Percentiles rank a stretch among this genome's conserved stretches.
phyloP scores from a whole-genome alignment of 2,113 vertebrate species.

The Chionodraco myersi region DNA sequence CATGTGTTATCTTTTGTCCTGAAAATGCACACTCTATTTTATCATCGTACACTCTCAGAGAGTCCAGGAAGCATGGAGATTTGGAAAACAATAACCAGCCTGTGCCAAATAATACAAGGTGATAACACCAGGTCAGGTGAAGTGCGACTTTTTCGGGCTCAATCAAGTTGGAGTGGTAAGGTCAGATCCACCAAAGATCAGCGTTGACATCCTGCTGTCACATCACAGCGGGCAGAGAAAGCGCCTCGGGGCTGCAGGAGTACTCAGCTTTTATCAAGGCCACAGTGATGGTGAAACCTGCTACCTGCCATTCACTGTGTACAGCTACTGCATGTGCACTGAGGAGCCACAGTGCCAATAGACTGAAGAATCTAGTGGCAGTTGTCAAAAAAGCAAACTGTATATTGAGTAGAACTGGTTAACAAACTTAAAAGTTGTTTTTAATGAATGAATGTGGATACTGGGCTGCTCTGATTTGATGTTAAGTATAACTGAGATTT shows the following conservation, averaged over 20 bases:
- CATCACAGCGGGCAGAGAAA: background rate
- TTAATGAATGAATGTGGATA: background rate
- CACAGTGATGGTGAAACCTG: background rate
- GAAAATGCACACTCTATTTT: conserved; percentile 1
- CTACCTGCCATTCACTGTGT: background rate
- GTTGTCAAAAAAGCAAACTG: background rate
- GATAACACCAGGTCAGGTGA: too few relatives aligned
- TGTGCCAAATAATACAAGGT: too few relatives aligned
- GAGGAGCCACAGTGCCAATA: background rate
- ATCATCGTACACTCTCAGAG: background rate
- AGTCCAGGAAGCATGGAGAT: conserved; percentile 5
- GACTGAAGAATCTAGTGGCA: background rate
- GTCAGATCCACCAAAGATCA: background rate
- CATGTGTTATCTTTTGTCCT: conserved; percentile 1
- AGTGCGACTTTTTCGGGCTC: background rate
- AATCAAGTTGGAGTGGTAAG: too few relatives aligned
- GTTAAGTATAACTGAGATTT: background rate
- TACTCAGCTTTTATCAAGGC: conserved; percentile 16
- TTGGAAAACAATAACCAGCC: background rate
- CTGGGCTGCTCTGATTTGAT: background rate
- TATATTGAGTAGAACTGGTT: background rate
- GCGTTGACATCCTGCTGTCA: conserved; percentile 4
- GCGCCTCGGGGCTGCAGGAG: conserved; percentile 7
- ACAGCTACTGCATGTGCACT: background rate
- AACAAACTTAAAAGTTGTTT: background rate